Evolutionary conservation across 2,888 invertebrate species (phyloP).

Genomic region (Cremastobaeus sp.): DNA sequence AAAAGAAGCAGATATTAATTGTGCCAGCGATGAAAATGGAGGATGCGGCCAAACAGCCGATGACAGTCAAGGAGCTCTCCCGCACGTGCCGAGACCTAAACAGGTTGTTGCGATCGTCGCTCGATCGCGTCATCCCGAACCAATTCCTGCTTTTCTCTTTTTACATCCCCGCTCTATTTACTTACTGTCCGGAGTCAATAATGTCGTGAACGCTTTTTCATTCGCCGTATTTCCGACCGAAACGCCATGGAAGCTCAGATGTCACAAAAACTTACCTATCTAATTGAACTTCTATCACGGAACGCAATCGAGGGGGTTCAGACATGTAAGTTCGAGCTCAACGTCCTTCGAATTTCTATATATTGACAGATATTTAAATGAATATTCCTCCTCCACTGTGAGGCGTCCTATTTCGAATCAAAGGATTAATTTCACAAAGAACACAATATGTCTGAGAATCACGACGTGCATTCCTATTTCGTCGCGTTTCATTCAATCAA

Average conservation of each 20-base stretch:
- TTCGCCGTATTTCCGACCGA: background rate
- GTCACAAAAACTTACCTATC: slow-evolving; percentile 41
- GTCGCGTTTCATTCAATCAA: slow-evolving; percentile 67
- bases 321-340: slow-evolving; percentile 62
- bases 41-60: background rate
- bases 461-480: slow-evolving; percentile 67
- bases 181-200: slow-evolving; percentile 13
- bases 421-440: slow-evolving; percentile 74
- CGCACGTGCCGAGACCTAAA: slow-evolving; percentile 1
- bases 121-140: slow-evolving; percentile 9
- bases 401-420: slow-evolving; percentile 74
- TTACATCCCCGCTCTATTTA: background rate
- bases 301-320: slow-evolving; percentile 14
- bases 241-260: slow-evolving; percentile 23
- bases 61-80: slow-evolving; percentile 14
- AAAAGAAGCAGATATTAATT: slow-evolving; percentile 77
- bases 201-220: background rate
- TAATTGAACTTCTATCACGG: slow-evolving; percentile 51
- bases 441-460: slow-evolving; percentile 63
- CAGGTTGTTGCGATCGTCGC: slow-evolving; percentile 28
- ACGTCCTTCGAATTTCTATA: slow-evolving; percentile 66
- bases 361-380: slow-evolving; percentile 78
- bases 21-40: slow-evolving; percentile 47
- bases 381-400: slow-evolving; percentile 74
- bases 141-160: slow-evolving; percentile 14